Evolutionary conservation across 2,888 invertebrate genomes (phyloP).

Genomic region (Endotricha flammealis): DNA sequence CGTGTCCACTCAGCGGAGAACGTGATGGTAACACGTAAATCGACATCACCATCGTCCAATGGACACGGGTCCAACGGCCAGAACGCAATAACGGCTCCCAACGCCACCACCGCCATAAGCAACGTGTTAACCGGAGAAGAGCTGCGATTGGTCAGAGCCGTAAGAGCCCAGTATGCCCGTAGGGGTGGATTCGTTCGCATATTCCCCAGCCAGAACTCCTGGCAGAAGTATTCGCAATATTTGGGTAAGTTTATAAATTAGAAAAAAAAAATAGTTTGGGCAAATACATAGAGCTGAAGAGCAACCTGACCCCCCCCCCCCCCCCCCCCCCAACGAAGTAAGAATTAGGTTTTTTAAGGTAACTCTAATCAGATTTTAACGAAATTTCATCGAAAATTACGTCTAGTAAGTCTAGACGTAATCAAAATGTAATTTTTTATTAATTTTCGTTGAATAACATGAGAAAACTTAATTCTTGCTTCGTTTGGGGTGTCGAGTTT

Average conservation of each 20-base stretch:
- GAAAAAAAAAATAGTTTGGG: too few relatives aligned
- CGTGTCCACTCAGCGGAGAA: slow-evolving; percentile 87
- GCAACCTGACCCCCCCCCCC: too few relatives aligned
- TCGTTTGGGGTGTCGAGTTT: too few relatives aligned
- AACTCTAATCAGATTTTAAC: too few relatives aligned
- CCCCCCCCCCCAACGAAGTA: too few relatives aligned
- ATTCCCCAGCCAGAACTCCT: slow-evolving; percentile 93
- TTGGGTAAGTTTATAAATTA: slow-evolving; percentile 72
- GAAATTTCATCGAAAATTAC: too few relatives aligned
- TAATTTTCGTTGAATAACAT: too few relatives aligned
- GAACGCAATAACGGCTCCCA: slow-evolving; percentile 7
- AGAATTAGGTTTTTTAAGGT: too few relatives aligned
- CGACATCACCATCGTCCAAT: slow-evolving; percentile 21
- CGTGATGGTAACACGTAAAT: slow-evolving; percentile 59
- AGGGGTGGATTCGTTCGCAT: slow-evolving; percentile 93
- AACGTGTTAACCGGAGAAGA: slow-evolving; percentile 84
- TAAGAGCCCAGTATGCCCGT: slow-evolving; percentile 87
- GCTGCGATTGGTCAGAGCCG: slow-evolving; percentile 84
- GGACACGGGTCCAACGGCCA: slow-evolving; percentile 6
- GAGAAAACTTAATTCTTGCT: too few relatives aligned
- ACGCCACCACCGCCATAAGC: slow-evolving; percentile 29
- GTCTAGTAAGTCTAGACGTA: too few relatives aligned
- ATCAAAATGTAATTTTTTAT: too few relatives aligned
- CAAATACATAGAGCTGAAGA: too few relatives aligned
- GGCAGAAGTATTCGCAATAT: slow-evolving; percentile 89